A percentile compares a stretch with the other conserved stretches of the same genome.
phyloP scores from a whole-genome alignment of 1,140 invertebrate genomes.

The Hyles euphorbiae region DNA sequence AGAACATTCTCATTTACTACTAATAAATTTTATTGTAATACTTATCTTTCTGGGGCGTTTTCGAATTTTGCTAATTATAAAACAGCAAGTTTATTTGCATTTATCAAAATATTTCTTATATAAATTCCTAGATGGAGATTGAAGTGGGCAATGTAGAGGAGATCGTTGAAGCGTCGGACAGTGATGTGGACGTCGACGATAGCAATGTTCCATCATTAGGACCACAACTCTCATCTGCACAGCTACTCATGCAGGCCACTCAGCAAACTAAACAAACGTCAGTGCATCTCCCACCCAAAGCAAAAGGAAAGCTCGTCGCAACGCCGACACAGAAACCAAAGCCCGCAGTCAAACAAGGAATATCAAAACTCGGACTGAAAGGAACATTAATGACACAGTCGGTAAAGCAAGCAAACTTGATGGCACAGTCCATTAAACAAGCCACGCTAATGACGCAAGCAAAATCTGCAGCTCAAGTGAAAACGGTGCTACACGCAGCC shows the following conservation, averaged over 20 bases:
- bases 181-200: conserved; percentile 65
- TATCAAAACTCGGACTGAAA: conserved; percentile 22
- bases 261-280: conserved; percentile 21
- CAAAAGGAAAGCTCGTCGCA: conserved; percentile 19
- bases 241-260: conserved; percentile 56
- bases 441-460: conserved; percentile 28
- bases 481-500: background rate
- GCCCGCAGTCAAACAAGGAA: conserved; percentile 35
- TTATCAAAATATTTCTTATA: too few relatives aligned
- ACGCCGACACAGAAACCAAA: conserved; percentile 41
- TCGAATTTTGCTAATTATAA: too few relatives aligned
- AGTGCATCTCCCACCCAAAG: conserved; percentile 8
- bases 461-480: conserved; percentile 16
- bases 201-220: conserved; percentile 27
- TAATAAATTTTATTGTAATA: too few relatives aligned
- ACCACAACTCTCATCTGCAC: conserved; percentile 50
- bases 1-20: too few relatives aligned
- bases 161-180: conserved; percentile 51
- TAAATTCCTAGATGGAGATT: conserved; percentile 42
- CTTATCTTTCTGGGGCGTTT: background rate
- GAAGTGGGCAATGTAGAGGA: conserved; percentile 46
- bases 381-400: conserved; percentile 30
- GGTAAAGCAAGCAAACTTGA: conserved; percentile 37
- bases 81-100: too few relatives aligned
- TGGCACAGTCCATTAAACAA: conserved; percentile 37